Base-by-base conservation (phyloP, 2,888 invertebrate species). In the Agriopis leucophaearia region DNA sequence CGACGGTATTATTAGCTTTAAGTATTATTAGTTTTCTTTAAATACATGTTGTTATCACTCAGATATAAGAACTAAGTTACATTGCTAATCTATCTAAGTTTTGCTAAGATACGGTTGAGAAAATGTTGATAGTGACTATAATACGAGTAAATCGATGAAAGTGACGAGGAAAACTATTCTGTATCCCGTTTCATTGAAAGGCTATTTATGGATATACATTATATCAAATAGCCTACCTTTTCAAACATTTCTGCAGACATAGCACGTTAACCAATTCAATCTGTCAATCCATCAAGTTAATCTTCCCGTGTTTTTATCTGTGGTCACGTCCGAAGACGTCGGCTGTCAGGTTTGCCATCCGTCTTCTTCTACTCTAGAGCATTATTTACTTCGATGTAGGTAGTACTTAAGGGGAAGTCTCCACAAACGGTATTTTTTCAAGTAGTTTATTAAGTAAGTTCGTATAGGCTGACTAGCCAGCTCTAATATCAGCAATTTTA, bases 281-380 rank as follows among this genome's bases (percentile, higher is more conserved):
- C 51, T 71, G 71, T 70, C 73, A 64, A 64, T 68, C 68, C 52
- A 68, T 68, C 50, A 51, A 55, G 63, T 70, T 68, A 60, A 68
- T 70, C 66, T 64, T 38, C 27, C 54, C 61, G 65, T 69, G 52
- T 70, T 63, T 71, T 72, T 71, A 72, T 74, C 66, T 60, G 60
- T 62, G 74, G 72, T 70, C 70, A 69, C 71, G 71, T 71, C 70
- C 62, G 62, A 42, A 67, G 47, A 65, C 54, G 51, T 35, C 45
- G 40, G 64, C 36, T 51, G 64, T 61, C 57, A 52, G 47, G 35
- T 44, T 47, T 55, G 65, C 67, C 59, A 70, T 76, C 71, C 63
- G 58, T 75, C 73, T 68, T 64, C 64, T 69, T 76, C 70, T 71
- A 70, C 60, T 70, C 55, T 62, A 56, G 65, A 61, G 57, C 61